These are phyloP conservation scores for Thrips palmi DNA, from an alignment of 1,140 invertebrate species.

Conservation along the genomic window DNA sequence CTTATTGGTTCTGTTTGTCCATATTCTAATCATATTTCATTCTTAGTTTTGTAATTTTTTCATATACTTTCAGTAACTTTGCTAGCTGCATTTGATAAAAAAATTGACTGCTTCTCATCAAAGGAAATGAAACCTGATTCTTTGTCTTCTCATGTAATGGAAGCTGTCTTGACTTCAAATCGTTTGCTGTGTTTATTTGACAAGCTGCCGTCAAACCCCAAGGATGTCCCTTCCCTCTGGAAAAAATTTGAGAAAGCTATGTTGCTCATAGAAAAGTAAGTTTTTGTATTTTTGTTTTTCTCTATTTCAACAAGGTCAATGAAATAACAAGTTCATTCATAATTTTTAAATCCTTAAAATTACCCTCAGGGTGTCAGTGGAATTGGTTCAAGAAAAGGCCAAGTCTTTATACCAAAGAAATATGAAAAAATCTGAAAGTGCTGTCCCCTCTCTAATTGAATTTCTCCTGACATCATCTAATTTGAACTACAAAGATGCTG, in stretches of 20 bases:
- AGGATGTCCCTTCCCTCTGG: conserved; percentile 52
- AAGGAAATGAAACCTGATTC: conserved; percentile 36
- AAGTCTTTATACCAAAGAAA: no score
- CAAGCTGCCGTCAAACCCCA: no score
- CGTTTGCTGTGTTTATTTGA: no score
- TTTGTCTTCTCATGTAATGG: conserved; percentile 43
- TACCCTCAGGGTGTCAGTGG: no score
- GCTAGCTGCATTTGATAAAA: conserved; percentile 42
- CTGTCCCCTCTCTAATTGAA: conserved; percentile 41
- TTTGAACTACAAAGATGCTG: conserved; percentile 55
- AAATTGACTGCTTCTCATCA: conserved; percentile 39
- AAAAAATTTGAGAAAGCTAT: no score
- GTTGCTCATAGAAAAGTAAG: conserved; percentile 62
- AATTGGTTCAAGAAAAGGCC: no score
- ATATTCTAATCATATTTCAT: no score
- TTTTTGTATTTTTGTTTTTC: no score
- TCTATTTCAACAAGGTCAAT: no score
- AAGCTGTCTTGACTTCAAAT: conserved; percentile 51
- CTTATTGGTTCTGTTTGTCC: conserved; percentile 9
- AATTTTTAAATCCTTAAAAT: no score
- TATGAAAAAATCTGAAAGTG: no score
- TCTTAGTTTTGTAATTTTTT: conserved; percentile 6
- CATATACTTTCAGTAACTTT: conserved; percentile 42
- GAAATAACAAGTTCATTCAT: no score
- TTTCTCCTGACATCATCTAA: conserved; percentile 43